phyloP scores from a whole-genome alignment of 2,797 vertebrate species.

The Heterohyrax brucei region DNA sequence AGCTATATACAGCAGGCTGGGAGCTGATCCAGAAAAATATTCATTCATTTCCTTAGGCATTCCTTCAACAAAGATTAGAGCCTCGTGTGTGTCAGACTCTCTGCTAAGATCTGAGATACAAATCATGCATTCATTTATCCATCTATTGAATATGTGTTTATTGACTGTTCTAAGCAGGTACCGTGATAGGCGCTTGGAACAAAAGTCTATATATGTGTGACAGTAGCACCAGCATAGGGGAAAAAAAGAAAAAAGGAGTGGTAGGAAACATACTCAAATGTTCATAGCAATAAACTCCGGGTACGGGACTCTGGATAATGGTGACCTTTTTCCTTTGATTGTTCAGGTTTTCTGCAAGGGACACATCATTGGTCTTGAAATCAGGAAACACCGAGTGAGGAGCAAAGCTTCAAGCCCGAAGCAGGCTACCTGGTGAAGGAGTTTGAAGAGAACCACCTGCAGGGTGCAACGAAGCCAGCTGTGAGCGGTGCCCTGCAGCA shows the following conservation, averaged over 20 bases:
- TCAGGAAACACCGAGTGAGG: not conserved
- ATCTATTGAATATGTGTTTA: too few species aligned
- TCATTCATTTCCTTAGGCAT: not conserved
- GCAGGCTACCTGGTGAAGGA: not conserved
- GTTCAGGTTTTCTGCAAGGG: not conserved
- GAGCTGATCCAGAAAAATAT: not conserved
- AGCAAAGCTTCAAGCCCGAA: not conserved
- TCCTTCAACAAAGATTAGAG: not conserved
- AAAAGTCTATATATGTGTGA: not conserved
- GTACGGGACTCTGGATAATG: not conserved
- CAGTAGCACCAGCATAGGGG: not conserved
- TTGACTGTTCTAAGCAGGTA: too few species aligned
- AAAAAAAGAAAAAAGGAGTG: not conserved
- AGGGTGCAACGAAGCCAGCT: not conserved
- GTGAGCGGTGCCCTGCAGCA: too few species aligned
- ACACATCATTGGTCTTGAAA: not conserved
- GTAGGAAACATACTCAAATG: not conserved
- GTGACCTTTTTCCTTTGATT: not conserved
- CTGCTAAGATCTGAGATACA: not conserved
- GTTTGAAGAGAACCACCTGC: rapidly evolving
- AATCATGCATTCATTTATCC: too few species aligned
- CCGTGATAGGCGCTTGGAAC: not conserved
- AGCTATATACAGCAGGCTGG: not conserved
- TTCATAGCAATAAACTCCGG: not conserved
- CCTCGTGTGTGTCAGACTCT: too few species aligned